Percentiles rank a stretch among this genome's conserved stretches.
Evolutionary conservation across 2,797 vertebrate species (phyloP).

Genomic region (Rachycentron canadum): DNA sequence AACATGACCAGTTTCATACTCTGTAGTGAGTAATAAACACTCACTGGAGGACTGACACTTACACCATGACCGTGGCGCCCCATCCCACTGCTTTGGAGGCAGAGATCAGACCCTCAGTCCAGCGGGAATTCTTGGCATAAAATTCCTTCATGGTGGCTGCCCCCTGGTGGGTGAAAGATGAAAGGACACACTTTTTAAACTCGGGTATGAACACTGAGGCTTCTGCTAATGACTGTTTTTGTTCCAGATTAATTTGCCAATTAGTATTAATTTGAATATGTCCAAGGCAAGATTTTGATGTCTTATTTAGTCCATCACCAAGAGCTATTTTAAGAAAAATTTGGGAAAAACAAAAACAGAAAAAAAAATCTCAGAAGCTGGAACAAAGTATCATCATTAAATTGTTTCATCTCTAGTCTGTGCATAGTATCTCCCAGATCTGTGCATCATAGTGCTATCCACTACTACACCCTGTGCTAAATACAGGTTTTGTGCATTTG

Average conservation of each 20-base stretch:
- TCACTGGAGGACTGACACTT: slow-evolving; percentile 64
- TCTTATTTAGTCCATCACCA: not conserved
- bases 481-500: not conserved
- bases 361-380: not conserved
- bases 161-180: slow-evolving; percentile 83
- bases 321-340: not conserved
- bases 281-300: not conserved
- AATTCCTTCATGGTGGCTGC: slow-evolving; percentile 96
- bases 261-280: not conserved
- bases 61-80: slow-evolving; percentile 98
- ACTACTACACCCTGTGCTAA: not conserved
- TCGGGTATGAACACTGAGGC: not conserved
- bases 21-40: not conserved
- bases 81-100: slow-evolving; percentile 98
- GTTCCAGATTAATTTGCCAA: not conserved
- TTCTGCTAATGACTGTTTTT: not conserved
- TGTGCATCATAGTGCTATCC: not conserved
- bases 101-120: slow-evolving; percentile 98
- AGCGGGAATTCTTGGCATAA: slow-evolving; percentile 97
- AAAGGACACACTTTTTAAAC: not conserved
- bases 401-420: not conserved
- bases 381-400: not conserved
- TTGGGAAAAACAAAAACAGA: not conserved
- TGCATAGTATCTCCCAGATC: not conserved
- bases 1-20: not conserved